Conservation (phyloP, 2,888 invertebrate species). For the Bombylius discolor region DNA sequence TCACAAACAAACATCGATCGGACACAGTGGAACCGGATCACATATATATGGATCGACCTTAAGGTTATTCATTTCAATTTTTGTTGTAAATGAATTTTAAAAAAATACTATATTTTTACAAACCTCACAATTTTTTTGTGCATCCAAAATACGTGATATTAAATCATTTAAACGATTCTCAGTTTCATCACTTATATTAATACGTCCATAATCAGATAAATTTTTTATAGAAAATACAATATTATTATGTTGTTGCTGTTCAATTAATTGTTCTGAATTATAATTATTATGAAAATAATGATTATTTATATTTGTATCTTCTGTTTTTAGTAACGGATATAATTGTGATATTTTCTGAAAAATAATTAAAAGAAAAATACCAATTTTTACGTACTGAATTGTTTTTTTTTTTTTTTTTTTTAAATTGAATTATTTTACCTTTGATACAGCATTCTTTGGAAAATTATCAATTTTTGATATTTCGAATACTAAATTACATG, state of each 20-base stretch:
- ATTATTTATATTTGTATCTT: not conserved
- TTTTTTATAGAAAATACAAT: not conserved
- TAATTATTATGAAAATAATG: not conserved
- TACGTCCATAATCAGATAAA: not conserved
- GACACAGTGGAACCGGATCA: no score
- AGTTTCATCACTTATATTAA: constrained; percentile 23
- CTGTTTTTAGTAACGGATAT: not conserved
- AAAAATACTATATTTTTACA: not conserved
- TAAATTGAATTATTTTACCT: constrained; percentile 17
- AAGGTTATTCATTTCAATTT: no score
- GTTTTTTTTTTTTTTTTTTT: no score
- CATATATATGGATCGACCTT: no score
- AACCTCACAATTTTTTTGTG: constrained; percentile 4
- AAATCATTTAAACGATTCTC: constrained; percentile 27
- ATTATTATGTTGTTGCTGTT: not conserved
- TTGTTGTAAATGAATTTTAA: not conserved
- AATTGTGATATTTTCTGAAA: not conserved
- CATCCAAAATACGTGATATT: constrained; percentile 14
- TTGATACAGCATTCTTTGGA: constrained; percentile 26
- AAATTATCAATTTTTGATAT: constrained; percentile 32
- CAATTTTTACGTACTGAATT: no score
- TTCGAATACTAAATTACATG: constrained; percentile 28
- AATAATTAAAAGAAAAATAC: not conserved
- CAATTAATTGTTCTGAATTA: no score
- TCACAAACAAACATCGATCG: no score